Percentiles rank a stretch among this genome's conserved stretches.
Evolutionary conservation across 2,888 invertebrate species (phyloP).

Genomic region (Macrophya alboannulata): DNA sequence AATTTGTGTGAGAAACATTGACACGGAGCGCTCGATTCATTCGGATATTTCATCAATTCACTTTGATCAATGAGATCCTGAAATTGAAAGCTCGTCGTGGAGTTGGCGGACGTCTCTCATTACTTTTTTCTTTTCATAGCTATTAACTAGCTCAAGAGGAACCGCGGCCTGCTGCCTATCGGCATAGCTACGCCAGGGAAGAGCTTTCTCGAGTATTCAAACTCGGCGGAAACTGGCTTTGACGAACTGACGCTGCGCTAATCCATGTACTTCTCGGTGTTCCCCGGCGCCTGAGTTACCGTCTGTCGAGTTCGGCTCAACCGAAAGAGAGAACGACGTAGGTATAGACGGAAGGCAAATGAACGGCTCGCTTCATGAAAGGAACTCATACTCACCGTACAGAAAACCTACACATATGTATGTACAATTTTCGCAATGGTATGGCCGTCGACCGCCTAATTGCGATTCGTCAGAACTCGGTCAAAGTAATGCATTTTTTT

Average conservation of each 20-base stretch:
- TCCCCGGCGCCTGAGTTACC: neutral
- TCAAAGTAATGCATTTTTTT: neutral
- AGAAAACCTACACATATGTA: neutral
- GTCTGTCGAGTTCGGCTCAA: conserved; percentile 15
- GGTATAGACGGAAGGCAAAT: conserved; percentile 78
- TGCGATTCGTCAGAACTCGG: neutral
- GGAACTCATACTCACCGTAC: conserved; percentile 76
- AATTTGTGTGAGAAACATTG: conserved; percentile 7
- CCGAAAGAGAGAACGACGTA: conserved; percentile 60
- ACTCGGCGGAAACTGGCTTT: conserved; percentile 17
- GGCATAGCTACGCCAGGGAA: neutral
- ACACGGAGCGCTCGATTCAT: conserved; percentile 16
- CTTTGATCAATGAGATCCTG: conserved; percentile 47
- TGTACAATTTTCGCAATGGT: neutral
- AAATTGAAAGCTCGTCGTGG: neutral
- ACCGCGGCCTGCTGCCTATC: neutral
- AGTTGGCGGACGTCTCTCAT: neutral
- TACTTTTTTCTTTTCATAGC: conserved; percentile 3
- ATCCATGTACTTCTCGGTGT: conserved; percentile 7
- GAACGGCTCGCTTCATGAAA: conserved; percentile 78
- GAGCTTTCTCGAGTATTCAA: conserved; percentile 21
- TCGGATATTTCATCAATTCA: conserved; percentile 24
- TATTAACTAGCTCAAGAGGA: conserved; percentile 19
- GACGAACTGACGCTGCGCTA: conserved; percentile 14
- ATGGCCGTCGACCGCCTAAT: neutral